A percentile compares a stretch with the other conserved stretches of the same genome.
These are phyloP conservation scores for Trichonephila clavipes DNA, from an alignment of 1,140 invertebrate genomes.

Conservation along the genomic window DNA sequence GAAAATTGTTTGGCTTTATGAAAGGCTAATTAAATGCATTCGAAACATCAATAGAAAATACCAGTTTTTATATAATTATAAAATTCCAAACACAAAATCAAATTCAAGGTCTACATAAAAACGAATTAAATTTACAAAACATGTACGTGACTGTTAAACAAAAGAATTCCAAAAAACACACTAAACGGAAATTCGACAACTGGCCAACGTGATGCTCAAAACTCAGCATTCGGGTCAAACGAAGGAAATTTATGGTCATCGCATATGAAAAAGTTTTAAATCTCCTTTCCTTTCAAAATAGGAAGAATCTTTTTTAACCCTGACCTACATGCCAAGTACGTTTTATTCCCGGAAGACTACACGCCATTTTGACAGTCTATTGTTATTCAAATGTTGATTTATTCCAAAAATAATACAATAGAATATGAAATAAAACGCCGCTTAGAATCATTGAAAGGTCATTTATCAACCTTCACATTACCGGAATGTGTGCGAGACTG, in stretches of 20 bases:
- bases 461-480: neutral
- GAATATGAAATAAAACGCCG: conserved; percentile 3
- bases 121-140: neutral
- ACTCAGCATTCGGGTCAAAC: neutral
- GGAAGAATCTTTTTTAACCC: neutral
- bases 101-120: neutral
- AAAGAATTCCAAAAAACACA: neutral
- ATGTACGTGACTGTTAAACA: neutral
- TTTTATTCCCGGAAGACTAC: neutral
- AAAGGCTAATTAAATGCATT: neutral
- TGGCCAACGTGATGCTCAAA: neutral
- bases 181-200: neutral
- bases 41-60: neutral
- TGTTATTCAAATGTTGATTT: conserved; percentile 20
- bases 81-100: neutral
- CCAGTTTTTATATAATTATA: neutral
- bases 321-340: neutral
- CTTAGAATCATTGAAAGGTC: neutral
- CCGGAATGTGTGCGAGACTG: neutral
- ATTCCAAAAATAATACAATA: neutral
- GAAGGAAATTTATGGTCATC: conserved; percentile 14
- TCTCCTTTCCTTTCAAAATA: neutral
- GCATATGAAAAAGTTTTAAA: conserved; percentile 20
- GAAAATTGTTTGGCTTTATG: neutral
- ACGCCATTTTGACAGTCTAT: neutral